These are phyloP conservation scores for Anniella stebbinsi DNA, from an alignment of 2,797 vertebrate species.

Conservation along the genomic window DNA sequence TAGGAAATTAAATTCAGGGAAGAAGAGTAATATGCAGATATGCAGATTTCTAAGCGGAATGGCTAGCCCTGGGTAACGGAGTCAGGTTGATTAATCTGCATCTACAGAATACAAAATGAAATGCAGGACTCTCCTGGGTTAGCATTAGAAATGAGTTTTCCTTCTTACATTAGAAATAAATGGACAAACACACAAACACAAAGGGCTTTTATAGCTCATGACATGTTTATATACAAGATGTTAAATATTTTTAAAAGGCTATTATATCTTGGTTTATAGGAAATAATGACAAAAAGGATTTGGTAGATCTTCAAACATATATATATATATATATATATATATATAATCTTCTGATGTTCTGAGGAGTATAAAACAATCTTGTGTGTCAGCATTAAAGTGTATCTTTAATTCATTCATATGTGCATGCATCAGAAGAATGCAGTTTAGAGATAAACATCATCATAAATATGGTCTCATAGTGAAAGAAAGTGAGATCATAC, in stretches of 20 bases:
- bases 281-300: conserved; percentile 42
- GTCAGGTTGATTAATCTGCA: conserved; percentile 91
- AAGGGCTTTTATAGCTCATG: conserved; percentile 59
- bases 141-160: conserved; percentile 83
- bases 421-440: conserved; percentile 25
- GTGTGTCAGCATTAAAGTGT: neutral
- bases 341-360: conserved; percentile 14
- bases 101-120: conserved; percentile 91
- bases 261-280: conserved; percentile 42
- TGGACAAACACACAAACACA: conserved; percentile 63
- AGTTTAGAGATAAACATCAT: neutral
- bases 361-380: conserved; percentile 33
- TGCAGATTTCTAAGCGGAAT: conserved; percentile 89
- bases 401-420: conserved; percentile 42
- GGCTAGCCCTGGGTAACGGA: conserved; percentile 84
- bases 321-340: neutral
- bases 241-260: conserved; percentile 65
- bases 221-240: conserved; percentile 52
- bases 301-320: conserved; percentile 14
- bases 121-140: conserved; percentile 82
- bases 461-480: neutral
- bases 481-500: neutral
- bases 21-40: conserved; percentile 89
- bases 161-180: conserved; percentile 74
- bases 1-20: conserved; percentile 96